Conservation (phyloP, 2,113 vertebrate genomes). For the Silurus glanis region DNA sequence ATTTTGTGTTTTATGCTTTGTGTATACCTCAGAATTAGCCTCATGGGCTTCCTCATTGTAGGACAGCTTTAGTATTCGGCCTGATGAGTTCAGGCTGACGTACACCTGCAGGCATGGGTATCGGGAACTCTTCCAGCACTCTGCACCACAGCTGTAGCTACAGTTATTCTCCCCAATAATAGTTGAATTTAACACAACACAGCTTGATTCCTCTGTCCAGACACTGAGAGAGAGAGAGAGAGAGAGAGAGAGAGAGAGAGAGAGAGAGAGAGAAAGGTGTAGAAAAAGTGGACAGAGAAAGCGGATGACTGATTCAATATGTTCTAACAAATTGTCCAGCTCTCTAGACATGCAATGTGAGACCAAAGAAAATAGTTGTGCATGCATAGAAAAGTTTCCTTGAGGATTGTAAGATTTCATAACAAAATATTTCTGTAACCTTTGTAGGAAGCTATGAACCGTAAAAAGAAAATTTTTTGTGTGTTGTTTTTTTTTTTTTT, state of each 20-base stretch:
- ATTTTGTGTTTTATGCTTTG: background rate
- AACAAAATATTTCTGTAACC: background rate
- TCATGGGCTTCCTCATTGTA: conserved; percentile 88
- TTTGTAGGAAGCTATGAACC: background rate
- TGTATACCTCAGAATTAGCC: conserved; percentile 82
- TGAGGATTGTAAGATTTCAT: background rate
- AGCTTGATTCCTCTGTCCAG: conserved; percentile 87
- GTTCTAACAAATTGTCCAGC: background rate
- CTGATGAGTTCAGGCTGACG: conserved; percentile 85
- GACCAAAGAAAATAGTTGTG: background rate
- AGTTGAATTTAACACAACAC: conserved; percentile 83
- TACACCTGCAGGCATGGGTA: conserved; percentile 94
- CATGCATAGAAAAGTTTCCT: background rate
- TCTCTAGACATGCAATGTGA: background rate
- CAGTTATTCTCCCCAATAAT: conserved; percentile 88
- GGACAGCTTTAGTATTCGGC: conserved; percentile 83
- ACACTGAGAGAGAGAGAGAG: conserved; percentile 69
- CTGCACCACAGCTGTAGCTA: conserved; percentile 86
- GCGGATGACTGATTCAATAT: background rate
- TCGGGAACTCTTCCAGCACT: conserved; percentile 86
- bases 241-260: background rate
- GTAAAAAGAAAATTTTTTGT: background rate
- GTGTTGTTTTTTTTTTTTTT: background rate
- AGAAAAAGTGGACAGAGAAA: background rate
- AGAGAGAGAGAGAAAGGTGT: background rate